Conservation (phyloP, 1,140 invertebrate species). For the Drosophila melanogaster region Release_6_plus_ISO1_MT NC_004354.4:16187001-16187500, state of each 20-base stretch:
- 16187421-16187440: conserved; percentile 79
- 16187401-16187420: conserved; percentile 44
- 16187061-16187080: conserved; percentile 36
- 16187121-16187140: too few species aligned
- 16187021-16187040: conserved; percentile 26
- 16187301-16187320: conserved; percentile 4
- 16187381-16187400: conserved; percentile 33
- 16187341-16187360: not conserved
- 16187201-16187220: too few species aligned
- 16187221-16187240: too few species aligned
- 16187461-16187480: conserved; percentile 72
- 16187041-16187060: conserved; percentile 13
- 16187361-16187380: not conserved
- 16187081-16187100: conserved; percentile 15
- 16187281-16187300: conserved; percentile 14
- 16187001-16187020: conserved; percentile 82
- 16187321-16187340: not conserved
- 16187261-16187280: conserved; percentile 19
- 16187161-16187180: too few species aligned
- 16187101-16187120: not conserved
- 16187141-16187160: too few species aligned
- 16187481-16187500: conserved; percentile 76
- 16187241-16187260: conserved; percentile 10
- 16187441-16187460: conserved; percentile 76
- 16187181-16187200: too few species aligned